phyloP scores from a whole-genome alignment of 2,888 invertebrate genomes.

The Anoplius nigerrimus region DNA sequence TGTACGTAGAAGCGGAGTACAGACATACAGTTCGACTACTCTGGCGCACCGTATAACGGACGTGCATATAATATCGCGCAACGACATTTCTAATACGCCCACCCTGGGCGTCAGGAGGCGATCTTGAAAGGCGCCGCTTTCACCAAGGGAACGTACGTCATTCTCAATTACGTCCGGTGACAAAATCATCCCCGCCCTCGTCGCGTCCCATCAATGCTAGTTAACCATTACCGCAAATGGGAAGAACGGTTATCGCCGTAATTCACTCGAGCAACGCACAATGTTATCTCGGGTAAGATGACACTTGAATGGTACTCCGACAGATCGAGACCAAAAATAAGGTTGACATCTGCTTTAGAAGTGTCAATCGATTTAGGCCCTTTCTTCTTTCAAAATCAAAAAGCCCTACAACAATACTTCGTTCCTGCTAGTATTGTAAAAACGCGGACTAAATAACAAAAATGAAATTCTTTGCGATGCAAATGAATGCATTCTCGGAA shows the following conservation, averaged over 20 bases:
- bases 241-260: conserved; percentile 3
- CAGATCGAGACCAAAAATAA: no score
- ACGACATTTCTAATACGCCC: conserved; percentile 51
- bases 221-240: conserved; percentile 22
- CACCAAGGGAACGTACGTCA: conserved; percentile 54
- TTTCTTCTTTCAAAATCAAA: no score
- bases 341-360: no score
- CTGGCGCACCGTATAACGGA: conserved; percentile 34
- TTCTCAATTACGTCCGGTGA: conserved; percentile 60
- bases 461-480: no score
- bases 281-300: no score
- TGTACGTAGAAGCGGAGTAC: conserved; percentile 12
- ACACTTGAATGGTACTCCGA: no score
- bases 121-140: conserved; percentile 53
- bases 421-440: no score
- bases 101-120: conserved; percentile 44
- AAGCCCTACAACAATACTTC: no score
- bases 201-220: conserved; percentile 35
- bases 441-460: no score
- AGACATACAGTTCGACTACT: background rate
- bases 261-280: background rate
- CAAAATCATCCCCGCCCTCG: conserved; percentile 37
- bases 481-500: no score
- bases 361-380: no score
- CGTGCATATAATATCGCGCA: conserved; percentile 42